A percentile compares a stretch with the other conserved stretches of the same genome.
Conservation (phyloP, 2,113 vertebrate genomes). For the Harpagus bidentatus region DNA sequence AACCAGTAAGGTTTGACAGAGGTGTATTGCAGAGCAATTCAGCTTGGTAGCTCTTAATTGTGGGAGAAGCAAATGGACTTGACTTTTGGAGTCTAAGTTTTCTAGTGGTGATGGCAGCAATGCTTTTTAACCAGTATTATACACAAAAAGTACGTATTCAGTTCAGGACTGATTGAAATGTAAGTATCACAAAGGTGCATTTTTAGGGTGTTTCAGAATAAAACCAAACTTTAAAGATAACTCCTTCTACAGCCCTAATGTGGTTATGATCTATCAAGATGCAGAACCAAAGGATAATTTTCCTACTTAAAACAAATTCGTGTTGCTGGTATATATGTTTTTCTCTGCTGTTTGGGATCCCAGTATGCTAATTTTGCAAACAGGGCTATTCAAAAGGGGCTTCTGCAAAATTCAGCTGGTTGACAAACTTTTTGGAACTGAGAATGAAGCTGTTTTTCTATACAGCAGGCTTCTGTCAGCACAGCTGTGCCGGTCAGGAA, state of each 20-base stretch:
- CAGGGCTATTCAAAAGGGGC: not conserved
- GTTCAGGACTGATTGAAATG: not conserved
- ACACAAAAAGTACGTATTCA: not conserved
- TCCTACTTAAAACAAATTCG: not conserved
- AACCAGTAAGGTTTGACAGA: not conserved
- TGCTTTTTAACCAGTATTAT: not conserved
- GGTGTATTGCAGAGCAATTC: not conserved
- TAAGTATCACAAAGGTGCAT: not conserved
- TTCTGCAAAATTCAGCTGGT: not conserved
- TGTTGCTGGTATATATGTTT: not conserved
- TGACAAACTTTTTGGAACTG: not conserved
- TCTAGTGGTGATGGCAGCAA: not conserved
- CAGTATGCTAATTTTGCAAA: too few species aligned
- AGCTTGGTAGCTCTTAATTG: not conserved
- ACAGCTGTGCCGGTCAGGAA: not conserved
- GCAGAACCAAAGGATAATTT: not conserved
- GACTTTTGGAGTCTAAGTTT: not conserved
- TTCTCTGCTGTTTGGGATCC: not conserved
- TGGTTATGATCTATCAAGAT: not conserved
- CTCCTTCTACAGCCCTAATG: not conserved
- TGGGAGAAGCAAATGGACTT: not conserved
- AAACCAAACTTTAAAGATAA: not conserved
- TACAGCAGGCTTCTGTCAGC: not conserved
- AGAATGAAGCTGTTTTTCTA: not conserved
- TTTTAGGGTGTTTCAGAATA: not conserved